Evolutionary conservation across 2,797 vertebrate genomes (phyloP).

Genomic region (Muscicapa striata): DNA sequence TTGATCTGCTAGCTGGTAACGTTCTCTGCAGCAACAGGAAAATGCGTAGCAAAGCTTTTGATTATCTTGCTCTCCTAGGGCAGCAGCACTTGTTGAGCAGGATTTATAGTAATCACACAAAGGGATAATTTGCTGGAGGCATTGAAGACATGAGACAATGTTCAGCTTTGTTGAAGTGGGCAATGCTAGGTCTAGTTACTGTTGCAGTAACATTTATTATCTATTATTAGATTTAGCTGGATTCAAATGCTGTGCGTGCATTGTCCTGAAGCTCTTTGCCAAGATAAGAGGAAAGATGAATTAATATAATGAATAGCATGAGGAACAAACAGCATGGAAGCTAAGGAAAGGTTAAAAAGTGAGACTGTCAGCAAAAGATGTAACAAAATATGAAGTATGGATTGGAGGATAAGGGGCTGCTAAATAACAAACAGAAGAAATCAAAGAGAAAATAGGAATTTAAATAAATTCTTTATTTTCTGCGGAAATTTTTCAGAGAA

Average conservation of each 20-base stretch:
- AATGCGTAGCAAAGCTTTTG: background rate
- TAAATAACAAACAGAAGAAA: background rate
- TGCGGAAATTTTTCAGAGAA: background rate
- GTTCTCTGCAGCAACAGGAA: background rate
- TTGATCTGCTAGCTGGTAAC: background rate
- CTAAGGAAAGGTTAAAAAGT: background rate
- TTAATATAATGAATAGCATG: background rate
- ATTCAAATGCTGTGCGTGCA: background rate
- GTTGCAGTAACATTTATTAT: background rate
- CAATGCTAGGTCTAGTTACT: background rate
- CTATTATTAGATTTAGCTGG: background rate
- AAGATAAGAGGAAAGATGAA: background rate
- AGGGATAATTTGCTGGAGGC: background rate
- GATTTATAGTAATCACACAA: background rate
- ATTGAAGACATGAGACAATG: background rate
- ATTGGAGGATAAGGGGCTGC: background rate
- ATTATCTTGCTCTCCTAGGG: background rate
- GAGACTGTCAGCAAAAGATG: background rate
- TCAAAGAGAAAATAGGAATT: background rate
- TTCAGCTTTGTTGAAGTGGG: background rate
- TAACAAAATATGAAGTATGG: background rate
- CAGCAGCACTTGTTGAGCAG: background rate
- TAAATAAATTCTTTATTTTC: background rate
- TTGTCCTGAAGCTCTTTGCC: background rate
- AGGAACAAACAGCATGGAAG: background rate